Conservation (phyloP, 64 coral and sea anemone species). For the Hydrozoanthus tunicans region DNA sequence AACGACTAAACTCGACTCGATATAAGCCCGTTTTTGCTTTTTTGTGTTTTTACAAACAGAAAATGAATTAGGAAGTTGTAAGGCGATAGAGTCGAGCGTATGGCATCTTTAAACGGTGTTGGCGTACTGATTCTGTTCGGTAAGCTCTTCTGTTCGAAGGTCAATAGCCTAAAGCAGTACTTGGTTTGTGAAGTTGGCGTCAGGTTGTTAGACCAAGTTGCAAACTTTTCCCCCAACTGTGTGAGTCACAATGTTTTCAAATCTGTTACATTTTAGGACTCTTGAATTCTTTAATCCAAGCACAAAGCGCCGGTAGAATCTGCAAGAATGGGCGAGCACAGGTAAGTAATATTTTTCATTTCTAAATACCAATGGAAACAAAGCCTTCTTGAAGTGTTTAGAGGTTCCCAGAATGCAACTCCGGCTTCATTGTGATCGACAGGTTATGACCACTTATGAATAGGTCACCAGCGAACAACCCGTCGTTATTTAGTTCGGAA, state of each 20-base stretch:
- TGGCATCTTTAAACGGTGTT: neutral
- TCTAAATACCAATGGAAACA: neutral
- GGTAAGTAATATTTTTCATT: conserved; percentile 14
- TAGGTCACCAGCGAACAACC: neutral
- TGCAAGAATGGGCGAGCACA: conserved; percentile 22
- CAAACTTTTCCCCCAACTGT: neutral
- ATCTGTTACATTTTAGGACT: neutral
- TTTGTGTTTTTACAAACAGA: neutral
- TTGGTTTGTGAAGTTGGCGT: neutral
- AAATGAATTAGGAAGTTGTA: neutral
- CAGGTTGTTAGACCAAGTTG: neutral
- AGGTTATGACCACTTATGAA: neutral
- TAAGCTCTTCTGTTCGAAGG: neutral
- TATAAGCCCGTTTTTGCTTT: neutral
- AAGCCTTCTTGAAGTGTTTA: neutral
- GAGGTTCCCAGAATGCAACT: conserved; percentile 13
- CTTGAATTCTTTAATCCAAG: neutral
- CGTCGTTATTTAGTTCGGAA: neutral
- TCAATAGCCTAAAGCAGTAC: too few species aligned
- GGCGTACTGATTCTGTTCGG: neutral
- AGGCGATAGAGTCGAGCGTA: neutral
- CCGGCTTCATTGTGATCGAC: neutral
- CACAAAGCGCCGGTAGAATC: conserved; percentile 27
- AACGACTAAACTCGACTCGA: too few species aligned
- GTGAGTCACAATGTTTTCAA: neutral